Evolutionary conservation across 2,888 invertebrate genomes (phyloP).

Genomic region (Drosophila tripunctata): DNA sequence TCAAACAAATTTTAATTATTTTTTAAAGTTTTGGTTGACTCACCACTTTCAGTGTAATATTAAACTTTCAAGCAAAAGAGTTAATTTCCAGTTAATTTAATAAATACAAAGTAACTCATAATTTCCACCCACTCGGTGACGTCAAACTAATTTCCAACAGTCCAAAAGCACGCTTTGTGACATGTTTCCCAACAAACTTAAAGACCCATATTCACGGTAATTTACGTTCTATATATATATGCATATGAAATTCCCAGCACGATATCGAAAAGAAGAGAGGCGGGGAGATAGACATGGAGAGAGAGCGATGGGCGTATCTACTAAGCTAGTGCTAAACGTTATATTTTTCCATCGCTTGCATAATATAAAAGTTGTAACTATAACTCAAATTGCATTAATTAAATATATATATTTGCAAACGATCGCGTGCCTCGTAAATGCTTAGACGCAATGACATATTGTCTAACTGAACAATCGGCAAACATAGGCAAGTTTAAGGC

Average conservation of each 20-base stretch:
- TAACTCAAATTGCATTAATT: constrained; percentile 42
- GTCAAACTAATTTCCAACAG: background rate
- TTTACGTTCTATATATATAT: constrained; percentile 23
- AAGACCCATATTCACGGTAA: constrained; percentile 18
- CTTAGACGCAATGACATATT: constrained; percentile 25
- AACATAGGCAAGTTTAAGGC: background rate
- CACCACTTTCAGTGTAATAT: background rate
- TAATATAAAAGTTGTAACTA: too few species aligned
- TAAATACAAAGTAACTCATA: constrained; percentile 5
- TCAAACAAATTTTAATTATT: too few species aligned
- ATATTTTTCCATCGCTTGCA: too few species aligned
- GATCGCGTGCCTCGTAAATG: constrained; percentile 48
- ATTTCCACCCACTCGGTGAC: background rate
- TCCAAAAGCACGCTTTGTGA: background rate
- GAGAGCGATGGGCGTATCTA: background rate
- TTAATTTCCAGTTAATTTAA: background rate
- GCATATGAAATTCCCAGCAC: constrained; percentile 40
- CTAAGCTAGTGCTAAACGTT: constrained; percentile 26
- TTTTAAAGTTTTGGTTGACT: too few species aligned
- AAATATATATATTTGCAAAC: constrained; percentile 8
- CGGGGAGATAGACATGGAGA: background rate
- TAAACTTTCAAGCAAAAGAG: background rate
- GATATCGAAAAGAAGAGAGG: background rate
- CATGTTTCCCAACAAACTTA: background rate
- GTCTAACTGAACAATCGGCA: constrained; percentile 22